Evolutionary conservation across 30 jellyfish, hydroid and myxozoan species (phyloP), one percentile per base, ranked within the genome.

Genomic region (Cassiopea andromeda): DNA sequence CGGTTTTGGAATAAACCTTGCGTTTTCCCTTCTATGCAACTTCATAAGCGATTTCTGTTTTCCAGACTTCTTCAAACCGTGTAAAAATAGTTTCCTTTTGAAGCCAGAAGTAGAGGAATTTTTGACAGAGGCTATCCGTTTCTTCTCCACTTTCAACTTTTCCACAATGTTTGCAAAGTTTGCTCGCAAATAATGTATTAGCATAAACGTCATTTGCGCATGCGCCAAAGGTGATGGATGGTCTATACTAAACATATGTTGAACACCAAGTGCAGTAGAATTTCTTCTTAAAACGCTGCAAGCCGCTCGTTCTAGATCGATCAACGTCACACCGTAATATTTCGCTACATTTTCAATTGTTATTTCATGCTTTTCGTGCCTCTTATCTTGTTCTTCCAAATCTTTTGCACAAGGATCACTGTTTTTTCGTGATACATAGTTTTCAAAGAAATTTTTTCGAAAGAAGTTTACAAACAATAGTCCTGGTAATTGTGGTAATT

Each of bases 161-260:
- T 59, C 68, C 48, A 85, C 77, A 19, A 71, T 75, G 6, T 49
- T 60, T 1, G 83, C 94, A 60, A 84, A 68, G 60, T 77, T 60
- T 10, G 68, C 87, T 76, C 91, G 86, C 87, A 86, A 78, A 83
- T 90, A 91, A 46, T 86, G 88, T 12, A 91, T 91, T 5, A 94
- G 82, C 14, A 88, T 57, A 46, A 76, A 87, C 44, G 98, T 80
- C 97, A 94, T 94, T 92, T 94, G 99, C n/a, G 99, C 98, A 87
- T 94, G 99, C 82, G 98, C 99, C 38, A 94, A 77, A 59, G 68
- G 69, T 2, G 99, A 94, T 17, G 99, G 99, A 48, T 94, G 99
- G 19, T 94, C 94, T 1, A 75, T 89, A 47, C 49, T 94, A 68
- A 94, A 85, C 88, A 94, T 75, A 46, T 92, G 97, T 19, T 86